Evolutionary conservation across 1,140 invertebrate genomes (phyloP), one percentile per base, ranked within the genome.

Genomic region (Procambarus clarkii): DNA sequence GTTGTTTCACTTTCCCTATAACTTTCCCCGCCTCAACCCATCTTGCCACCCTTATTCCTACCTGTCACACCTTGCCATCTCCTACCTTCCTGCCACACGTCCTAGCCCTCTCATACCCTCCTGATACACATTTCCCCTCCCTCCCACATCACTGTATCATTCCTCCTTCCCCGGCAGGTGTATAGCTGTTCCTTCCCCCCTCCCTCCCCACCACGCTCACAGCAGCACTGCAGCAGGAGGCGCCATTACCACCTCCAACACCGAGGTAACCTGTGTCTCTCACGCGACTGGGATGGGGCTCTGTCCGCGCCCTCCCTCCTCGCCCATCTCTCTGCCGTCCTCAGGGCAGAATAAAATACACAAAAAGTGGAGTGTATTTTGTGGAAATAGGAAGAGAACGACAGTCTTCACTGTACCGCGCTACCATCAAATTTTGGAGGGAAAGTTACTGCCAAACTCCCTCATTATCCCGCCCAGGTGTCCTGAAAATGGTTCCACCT

Each of bases 391-490:
- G 60, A 13, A 21, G 60, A 64, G 60, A 64, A 64, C 60, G 60
- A 64, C 60, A 64, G 60, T 18, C 60, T 64, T 64, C 9, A 64
- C 60, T 64, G 60, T 64, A 64, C 15, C 60, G 18, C 13, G 60
- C 60, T 11, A 4, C 60, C 60, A 64, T 64, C 60, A 64, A 64
- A 64, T 64, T 64, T 64, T 15, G 60, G 60, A 64, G 18, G 60
- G 60, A 64, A 64, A 64, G 60, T 64, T 64, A 64, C 60, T 64
- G 60, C 13, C 60, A 64, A 64, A 64, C 60, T 64, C 60, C 60
- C 60, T 64, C 60, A 64, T 64, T 64, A 64, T 64, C 60, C 60
- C 60, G 60, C 60, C 60, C 60, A 64, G 60, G 60, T 64, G 60
- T 64, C 60, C 60, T 18, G 60, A 21, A 64, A 64, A 64, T 21